These are phyloP conservation scores for Sciurus carolinensis DNA, from an alignment of 2,797 vertebrate species.

Conservation along the genomic window DNA sequence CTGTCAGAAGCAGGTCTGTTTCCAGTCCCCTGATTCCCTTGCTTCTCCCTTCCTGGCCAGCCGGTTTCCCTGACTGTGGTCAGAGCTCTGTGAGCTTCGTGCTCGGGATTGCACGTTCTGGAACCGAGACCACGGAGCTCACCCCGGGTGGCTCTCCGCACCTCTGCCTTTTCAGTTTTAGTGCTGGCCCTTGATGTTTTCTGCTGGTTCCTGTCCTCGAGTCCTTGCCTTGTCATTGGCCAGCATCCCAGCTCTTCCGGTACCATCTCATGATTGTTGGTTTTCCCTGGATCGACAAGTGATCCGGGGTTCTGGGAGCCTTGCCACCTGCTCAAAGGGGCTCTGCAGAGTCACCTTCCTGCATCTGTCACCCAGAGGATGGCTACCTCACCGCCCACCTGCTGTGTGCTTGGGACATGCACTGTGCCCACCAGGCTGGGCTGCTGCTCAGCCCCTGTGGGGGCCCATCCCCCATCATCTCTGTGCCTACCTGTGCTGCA, in stretches of 20 bases:
- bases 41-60: not conserved
- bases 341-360: not conserved
- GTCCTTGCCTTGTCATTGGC: not conserved
- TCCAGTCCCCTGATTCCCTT: not conserved
- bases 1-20: not conserved
- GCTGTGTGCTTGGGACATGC: rapidly evolving
- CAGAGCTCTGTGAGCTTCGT: not conserved
- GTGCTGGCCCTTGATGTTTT: not conserved
- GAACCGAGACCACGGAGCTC: not conserved
- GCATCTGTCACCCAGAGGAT: rapidly evolving
- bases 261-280: too few species aligned
- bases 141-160: not conserved
- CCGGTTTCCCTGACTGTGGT: too few species aligned
- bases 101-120: not conserved
- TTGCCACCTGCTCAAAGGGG: too few species aligned
- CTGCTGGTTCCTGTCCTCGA: not conserved
- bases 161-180: not conserved
- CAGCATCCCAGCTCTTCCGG: not conserved
- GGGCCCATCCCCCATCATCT: rapidly evolving
- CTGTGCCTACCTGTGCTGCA: rapidly evolving
- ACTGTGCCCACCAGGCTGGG: too few species aligned
- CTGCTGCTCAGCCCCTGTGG: too few species aligned
- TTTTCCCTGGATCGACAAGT: too few species aligned
- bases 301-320: too few species aligned
- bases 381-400: too few species aligned